Percentiles rank a stretch among this genome's conserved stretches.
Conservation (phyloP, 2,888 invertebrate genomes). For the Drosophila trichaetosa region DNA sequence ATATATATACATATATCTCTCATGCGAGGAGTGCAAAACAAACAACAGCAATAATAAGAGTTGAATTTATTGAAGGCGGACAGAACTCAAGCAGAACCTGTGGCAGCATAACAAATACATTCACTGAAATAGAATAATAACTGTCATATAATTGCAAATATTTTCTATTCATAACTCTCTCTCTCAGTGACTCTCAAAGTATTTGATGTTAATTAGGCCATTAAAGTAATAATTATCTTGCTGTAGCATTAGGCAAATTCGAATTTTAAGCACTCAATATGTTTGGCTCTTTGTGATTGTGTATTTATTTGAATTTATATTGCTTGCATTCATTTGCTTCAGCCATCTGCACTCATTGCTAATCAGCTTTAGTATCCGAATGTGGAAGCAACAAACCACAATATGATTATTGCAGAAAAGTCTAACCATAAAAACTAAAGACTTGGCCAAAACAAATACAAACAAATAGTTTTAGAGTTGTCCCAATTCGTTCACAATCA, state of each 20-base stretch:
- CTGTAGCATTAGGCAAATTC: not conserved
- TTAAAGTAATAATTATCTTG: slow-evolving; percentile 3
- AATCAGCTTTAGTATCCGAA: slow-evolving; percentile 61
- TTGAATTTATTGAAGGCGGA: slow-evolving; percentile 45
- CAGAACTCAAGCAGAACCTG: slow-evolving; percentile 5
- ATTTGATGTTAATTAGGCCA: not conserved
- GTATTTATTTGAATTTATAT: slow-evolving; percentile 23
- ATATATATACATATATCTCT: not conserved
- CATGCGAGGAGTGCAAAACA: slow-evolving; percentile 28
- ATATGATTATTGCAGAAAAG: slow-evolving; percentile 60
- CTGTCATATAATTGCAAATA: slow-evolving; percentile 2
- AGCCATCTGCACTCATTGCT: slow-evolving; percentile 39
- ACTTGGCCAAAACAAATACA: slow-evolving; percentile 20
- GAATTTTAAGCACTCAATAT: slow-evolving; percentile 15
- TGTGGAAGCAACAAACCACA: slow-evolving; percentile 61
- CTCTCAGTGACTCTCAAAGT: not conserved
- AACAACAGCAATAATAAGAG: slow-evolving; percentile 42
- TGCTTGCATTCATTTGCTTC: slow-evolving; percentile 6
- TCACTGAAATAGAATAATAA: slow-evolving; percentile 1
- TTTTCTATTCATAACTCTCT: slow-evolving; percentile 1
- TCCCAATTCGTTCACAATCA: not conserved
- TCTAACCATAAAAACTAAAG: slow-evolving; percentile 56
- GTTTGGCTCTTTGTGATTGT: slow-evolving; percentile 1
- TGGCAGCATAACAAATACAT: not conserved
- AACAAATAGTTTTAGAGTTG: not conserved